phyloP scores from a whole-genome alignment of 2,113 vertebrate species.

The Leucoraja erinaceus region DNA sequence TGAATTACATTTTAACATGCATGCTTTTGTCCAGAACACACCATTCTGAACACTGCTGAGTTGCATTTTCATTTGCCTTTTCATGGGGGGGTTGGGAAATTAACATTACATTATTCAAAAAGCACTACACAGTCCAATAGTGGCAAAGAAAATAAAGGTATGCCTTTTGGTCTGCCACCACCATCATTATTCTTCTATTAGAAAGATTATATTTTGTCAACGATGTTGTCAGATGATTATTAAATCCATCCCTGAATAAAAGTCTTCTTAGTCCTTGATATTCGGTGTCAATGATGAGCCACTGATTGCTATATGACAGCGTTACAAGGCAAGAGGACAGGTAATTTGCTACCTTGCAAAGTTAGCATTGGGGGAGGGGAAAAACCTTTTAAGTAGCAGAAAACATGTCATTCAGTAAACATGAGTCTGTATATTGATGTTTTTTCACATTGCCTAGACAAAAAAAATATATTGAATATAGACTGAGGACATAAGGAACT shows the following conservation, averaged over 20 bases:
- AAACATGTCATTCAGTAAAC: neutral
- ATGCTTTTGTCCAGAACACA: too few relatives aligned
- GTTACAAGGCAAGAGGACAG: constrained; percentile 8
- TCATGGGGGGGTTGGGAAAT: neutral
- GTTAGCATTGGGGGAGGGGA: neutral
- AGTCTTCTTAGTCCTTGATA: constrained; percentile 4
- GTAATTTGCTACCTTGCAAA: constrained; percentile 15
- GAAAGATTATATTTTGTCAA: constrained; percentile 23
- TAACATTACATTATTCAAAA: neutral
- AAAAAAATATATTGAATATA: neutral
- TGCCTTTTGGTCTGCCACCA: constrained; percentile 10
- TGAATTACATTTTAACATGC: neutral
- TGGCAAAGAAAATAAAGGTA: neutral
- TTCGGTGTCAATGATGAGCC: constrained; percentile 1
- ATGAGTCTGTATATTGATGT: neutral
- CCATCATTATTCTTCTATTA: constrained; percentile 17
- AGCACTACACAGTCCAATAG: neutral
- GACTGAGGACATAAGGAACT: too few relatives aligned
- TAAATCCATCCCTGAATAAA: constrained; percentile 2
- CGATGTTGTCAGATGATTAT: constrained; percentile 21
- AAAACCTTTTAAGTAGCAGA: neutral
- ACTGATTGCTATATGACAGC: constrained; percentile 5
- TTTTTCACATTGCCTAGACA: neutral
- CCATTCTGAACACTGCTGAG: neutral
- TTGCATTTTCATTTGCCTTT: neutral